Evolutionary conservation across 2,797 vertebrate genomes (phyloP).

Genomic region (Lacerta agilis): DNA sequence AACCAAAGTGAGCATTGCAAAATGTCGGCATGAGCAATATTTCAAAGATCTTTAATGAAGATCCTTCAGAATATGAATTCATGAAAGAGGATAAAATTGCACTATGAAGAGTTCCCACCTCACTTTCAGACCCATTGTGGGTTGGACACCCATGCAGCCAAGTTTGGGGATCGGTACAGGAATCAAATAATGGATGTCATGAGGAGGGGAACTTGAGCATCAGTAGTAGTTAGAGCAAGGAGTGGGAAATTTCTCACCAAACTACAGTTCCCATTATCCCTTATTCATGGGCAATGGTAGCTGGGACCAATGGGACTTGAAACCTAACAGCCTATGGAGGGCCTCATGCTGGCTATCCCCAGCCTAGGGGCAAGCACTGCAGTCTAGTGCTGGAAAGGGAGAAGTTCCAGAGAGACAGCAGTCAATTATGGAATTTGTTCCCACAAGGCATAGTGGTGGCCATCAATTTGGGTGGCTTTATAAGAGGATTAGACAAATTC

Average conservation of each 20-base stretch:
- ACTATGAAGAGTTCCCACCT: neutral
- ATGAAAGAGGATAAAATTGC: neutral
- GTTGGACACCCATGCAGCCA: neutral
- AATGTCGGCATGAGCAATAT: neutral
- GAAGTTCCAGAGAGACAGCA: neutral
- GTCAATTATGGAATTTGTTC: neutral
- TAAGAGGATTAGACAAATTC: too few species aligned
- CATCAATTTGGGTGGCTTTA: too few species aligned
- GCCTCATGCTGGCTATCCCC: too few species aligned
- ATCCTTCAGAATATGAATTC: neutral
- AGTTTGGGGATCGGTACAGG: neutral
- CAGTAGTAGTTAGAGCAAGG: too few species aligned
- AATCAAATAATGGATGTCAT: neutral
- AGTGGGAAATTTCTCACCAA: neutral
- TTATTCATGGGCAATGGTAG: neutral
- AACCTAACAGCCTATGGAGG: neutral
- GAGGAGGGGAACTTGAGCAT: neutral
- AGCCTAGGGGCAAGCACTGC: neutral
- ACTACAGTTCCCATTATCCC: neutral
- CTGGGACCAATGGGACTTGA: neutral
- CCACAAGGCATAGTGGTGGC: too few species aligned
- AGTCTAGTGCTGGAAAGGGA: neutral
- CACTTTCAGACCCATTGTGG: too few species aligned
- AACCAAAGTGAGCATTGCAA: slow-evolving; percentile 16
- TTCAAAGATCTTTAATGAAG: slow-evolving; percentile 33